Conservation (phyloP, 2,888 invertebrate genomes). For the Lydus trimaculatus region DNA sequence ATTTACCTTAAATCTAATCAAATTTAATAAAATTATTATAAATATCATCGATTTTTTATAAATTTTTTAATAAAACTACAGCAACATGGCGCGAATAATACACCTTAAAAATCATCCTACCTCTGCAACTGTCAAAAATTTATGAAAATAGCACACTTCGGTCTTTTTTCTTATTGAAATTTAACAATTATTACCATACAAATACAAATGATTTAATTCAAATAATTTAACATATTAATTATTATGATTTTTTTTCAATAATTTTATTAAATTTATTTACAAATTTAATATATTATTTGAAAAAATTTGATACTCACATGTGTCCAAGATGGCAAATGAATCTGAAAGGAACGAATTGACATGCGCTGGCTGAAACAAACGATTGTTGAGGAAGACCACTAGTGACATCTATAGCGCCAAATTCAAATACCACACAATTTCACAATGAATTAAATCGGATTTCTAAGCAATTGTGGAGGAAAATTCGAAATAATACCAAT, state of each 20-base stretch:
- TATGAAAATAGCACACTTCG: constrained; percentile 27
- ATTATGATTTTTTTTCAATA: constrained; percentile 59
- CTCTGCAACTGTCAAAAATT: constrained; percentile 56
- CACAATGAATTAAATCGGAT: not conserved
- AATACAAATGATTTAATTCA: constrained; percentile 23
- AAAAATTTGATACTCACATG: constrained; percentile 81
- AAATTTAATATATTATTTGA: constrained; percentile 33
- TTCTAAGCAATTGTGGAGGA: not conserved
- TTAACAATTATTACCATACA: constrained; percentile 14
- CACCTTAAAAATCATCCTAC: constrained; percentile 51
- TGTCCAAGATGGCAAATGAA: constrained; percentile 87
- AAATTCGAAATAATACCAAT: no score
- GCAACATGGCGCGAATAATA: constrained; percentile 67
- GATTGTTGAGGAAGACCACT: constrained; percentile 39
- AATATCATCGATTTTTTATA: constrained; percentile 24
- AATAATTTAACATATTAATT: constrained; percentile 49
- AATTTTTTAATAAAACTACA: constrained; percentile 41
- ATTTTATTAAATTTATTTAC: not conserved
- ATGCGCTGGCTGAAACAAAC: constrained; percentile 64
- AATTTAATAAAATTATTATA: constrained; percentile 17
- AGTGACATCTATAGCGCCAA: constrained; percentile 42
- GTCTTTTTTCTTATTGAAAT: constrained; percentile 13
- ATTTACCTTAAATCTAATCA: not conserved
- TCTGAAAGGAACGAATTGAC: constrained; percentile 80
- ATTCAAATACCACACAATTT: constrained; percentile 30